Conservation (phyloP, 2,113 vertebrate species). For the Xenopus borealis region DNA sequence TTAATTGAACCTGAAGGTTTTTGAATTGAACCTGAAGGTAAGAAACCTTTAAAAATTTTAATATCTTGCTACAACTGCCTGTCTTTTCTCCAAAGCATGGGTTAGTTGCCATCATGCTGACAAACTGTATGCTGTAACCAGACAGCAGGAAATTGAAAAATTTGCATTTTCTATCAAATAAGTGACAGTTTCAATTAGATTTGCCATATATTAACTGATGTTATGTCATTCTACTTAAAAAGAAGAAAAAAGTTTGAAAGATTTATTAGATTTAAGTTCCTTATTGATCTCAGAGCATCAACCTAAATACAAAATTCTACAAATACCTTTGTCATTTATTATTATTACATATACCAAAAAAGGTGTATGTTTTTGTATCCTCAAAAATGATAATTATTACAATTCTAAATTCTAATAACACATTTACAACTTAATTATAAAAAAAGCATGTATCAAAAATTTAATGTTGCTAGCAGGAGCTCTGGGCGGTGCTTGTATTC, state of each 20-base stretch:
- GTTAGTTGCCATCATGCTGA: constrained; percentile 13
- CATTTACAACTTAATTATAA: too few relatives aligned
- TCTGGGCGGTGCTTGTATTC: too few relatives aligned
- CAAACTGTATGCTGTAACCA: neutral
- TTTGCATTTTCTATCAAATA: constrained; percentile 32
- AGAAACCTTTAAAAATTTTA: too few relatives aligned
- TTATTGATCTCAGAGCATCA: constrained; percentile 6
- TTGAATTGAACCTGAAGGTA: too few relatives aligned
- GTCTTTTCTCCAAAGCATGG: neutral
- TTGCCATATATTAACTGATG: constrained; percentile 19
- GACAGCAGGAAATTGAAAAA: constrained; percentile 28
- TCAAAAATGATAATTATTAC: too few relatives aligned
- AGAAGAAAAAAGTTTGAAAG: neutral
- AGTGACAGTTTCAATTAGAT: constrained; percentile 32
- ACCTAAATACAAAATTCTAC: neutral
- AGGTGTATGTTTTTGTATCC: neutral
- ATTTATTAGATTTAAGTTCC: constrained; percentile 8
- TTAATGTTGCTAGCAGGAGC: too few relatives aligned
- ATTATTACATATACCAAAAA: neutral
- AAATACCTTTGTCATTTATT: constrained; percentile 9
- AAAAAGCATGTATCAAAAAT: too few relatives aligned
- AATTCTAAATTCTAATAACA: too few relatives aligned
- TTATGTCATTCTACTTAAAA: constrained; percentile 13
- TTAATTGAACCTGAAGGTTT: too few relatives aligned
- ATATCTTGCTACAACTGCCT: too few relatives aligned